Evolutionary conservation across 2,113 vertebrate species (phyloP).

Genomic region (Lonchura striata): DNA sequence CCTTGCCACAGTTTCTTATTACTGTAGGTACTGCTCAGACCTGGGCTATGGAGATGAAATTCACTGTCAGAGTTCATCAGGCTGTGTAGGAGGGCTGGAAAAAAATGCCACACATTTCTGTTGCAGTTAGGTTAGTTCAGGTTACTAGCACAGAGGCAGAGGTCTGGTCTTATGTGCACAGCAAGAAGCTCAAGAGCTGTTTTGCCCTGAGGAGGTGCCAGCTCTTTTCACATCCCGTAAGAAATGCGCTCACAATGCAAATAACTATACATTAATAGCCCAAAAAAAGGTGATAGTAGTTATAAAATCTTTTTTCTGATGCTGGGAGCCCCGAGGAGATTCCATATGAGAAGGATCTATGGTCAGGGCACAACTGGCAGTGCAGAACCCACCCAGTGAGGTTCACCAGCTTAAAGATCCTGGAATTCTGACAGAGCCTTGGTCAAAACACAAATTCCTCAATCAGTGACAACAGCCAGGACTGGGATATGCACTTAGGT

Average conservation of each 20-base stretch:
- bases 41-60: neutral
- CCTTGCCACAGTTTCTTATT: neutral
- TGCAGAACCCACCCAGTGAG: fast-evolving
- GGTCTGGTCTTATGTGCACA: neutral
- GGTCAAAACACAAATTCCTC: neutral
- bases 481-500: neutral
- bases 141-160: neutral
- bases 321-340: neutral
- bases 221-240: neutral
- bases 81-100: neutral
- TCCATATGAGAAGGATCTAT: neutral
- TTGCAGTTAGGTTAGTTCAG: neutral
- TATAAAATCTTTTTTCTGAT: neutral
- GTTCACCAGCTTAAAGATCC: neutral
- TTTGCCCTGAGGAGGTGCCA: neutral
- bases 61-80: neutral
- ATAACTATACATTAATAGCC: neutral
- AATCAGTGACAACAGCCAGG: neutral
- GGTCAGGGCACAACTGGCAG: neutral
- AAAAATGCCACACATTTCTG: neutral
- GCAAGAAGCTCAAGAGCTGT: neutral
- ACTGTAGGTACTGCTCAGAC: neutral
- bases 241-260: neutral
- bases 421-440: neutral
- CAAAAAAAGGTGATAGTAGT: neutral